Evolutionary conservation across 2,113 vertebrate genomes (phyloP).

Genomic region (Harpagus bidentatus): DNA sequence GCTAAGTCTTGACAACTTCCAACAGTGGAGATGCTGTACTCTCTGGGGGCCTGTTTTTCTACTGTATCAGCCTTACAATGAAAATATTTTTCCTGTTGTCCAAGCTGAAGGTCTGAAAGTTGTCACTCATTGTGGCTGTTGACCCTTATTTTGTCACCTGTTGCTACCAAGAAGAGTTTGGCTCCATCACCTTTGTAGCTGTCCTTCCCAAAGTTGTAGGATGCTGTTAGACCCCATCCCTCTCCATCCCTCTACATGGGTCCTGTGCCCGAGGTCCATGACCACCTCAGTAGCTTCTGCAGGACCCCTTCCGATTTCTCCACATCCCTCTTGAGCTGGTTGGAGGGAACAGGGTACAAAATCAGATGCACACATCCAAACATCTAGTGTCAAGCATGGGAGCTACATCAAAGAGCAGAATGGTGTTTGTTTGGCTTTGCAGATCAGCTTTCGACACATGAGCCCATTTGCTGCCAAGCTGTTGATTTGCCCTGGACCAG

Average conservation of each 20-base stretch:
- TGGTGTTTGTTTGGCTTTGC: neutral
- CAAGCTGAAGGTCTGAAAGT: neutral
- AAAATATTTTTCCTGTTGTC: neutral
- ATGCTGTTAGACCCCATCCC: neutral
- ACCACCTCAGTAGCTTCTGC: neutral
- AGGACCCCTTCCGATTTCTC: neutral
- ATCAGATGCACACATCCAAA: neutral
- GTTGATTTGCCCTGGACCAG: neutral
- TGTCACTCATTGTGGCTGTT: neutral
- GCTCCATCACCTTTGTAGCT: neutral
- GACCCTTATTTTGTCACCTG: neutral
- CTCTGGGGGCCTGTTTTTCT: neutral
- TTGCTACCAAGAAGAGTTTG: neutral
- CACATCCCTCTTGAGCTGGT: neutral
- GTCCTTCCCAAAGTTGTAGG: neutral
- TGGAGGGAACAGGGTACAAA: neutral
- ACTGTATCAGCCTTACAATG: neutral
- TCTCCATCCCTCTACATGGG: rapidly evolving
- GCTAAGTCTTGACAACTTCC: neutral
- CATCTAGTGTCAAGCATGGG: rapidly evolving
- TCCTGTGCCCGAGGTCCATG: neutral
- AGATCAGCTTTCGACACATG: rapidly evolving
- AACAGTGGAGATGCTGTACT: rapidly evolving
- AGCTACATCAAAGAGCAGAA: neutral
- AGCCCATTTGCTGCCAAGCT: neutral